A percentile compares a stretch with the other conserved stretches of the same genome.
Evolutionary conservation across 2,888 invertebrate genomes (phyloP).

Genomic region (Nipponacmea schrenckii): DNA sequence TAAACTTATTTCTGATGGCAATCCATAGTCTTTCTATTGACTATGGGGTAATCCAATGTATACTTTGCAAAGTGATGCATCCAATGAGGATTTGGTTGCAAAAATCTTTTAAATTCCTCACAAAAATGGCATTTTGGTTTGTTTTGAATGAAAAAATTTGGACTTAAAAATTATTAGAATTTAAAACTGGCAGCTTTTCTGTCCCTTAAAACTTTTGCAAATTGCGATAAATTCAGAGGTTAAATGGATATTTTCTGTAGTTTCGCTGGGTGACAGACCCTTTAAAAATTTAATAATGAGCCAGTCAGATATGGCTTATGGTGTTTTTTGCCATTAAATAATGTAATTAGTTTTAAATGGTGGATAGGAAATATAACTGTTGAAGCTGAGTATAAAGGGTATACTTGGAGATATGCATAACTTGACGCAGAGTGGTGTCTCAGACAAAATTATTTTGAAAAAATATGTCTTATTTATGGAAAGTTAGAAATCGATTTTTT

Average conservation of each 20-base stretch:
- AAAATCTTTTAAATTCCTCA: no score
- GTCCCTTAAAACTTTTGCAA: no score
- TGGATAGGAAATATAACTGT: background rate
- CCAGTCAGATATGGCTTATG: constrained; percentile 17
- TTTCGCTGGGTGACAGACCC: no score
- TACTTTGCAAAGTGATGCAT: background rate
- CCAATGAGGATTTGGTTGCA: background rate
- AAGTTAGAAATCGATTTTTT: background rate
- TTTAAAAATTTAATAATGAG: no score
- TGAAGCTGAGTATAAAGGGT: background rate
- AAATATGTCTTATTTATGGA: background rate
- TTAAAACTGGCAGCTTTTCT: no score
- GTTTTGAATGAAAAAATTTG: constrained; percentile 1
- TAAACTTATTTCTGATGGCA: background rate
- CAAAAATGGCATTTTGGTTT: no score
- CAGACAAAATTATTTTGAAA: background rate
- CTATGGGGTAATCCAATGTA: background rate
- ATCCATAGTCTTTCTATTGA: no score
- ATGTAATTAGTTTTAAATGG: no score
- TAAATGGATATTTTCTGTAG: no score
- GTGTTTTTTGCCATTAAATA: no score
- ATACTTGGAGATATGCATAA: background rate
- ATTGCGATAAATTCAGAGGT: no score
- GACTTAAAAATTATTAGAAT: no score
- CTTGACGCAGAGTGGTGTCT: background rate